Evolutionary conservation across 2,888 invertebrate genomes (phyloP), one percentile per base, ranked within the genome.

Genomic region (Chymomyza fuscimana): DNA sequence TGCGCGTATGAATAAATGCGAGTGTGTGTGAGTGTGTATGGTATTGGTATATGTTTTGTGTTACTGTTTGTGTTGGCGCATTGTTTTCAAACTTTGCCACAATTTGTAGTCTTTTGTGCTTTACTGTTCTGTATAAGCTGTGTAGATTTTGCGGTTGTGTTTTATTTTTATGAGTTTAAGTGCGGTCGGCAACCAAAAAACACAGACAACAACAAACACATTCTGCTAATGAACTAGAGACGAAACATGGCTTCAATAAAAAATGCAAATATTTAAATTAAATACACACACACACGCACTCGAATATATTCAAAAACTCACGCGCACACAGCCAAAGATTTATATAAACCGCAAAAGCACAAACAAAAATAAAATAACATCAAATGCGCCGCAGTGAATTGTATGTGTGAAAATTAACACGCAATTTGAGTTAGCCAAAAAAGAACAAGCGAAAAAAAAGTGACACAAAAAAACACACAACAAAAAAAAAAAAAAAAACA

Each of bases 401-500:
- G 59, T 36, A n/a, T 79, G 87, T 87, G 87, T 82, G 86, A 87
- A 87, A 86, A 87, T 86, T 87, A 87, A 86, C 85, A 87, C 88
- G 82, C 85, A 83, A 87, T 86, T 87, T 77, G 69, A 61, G 73
- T 67, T 73, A 82, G 70, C 74, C 82, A 70, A 69, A 76, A 73
- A 76, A 68, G 73, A 74, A 50, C 29, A 46, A 62, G 46, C n/a
- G 12, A 12, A 54, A 54, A 70, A 63, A 63, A 22, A 51, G 32
- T 50, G 50, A 71, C 50, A 65, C 64, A 66, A 56, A 60, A 73
- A 69, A 78, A 71, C 32, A 5, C 32, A 32, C 25, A 25, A 0
- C 25, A 4, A 25, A 25, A 25, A 19, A 19, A 19, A 25, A 19
- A 19, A 19, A 25, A 25, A 25, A 25, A 32, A 32, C 32, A 9